Evolutionary conservation across 2,888 invertebrate genomes (phyloP).

Genomic region (Deroplatys truncata): DNA sequence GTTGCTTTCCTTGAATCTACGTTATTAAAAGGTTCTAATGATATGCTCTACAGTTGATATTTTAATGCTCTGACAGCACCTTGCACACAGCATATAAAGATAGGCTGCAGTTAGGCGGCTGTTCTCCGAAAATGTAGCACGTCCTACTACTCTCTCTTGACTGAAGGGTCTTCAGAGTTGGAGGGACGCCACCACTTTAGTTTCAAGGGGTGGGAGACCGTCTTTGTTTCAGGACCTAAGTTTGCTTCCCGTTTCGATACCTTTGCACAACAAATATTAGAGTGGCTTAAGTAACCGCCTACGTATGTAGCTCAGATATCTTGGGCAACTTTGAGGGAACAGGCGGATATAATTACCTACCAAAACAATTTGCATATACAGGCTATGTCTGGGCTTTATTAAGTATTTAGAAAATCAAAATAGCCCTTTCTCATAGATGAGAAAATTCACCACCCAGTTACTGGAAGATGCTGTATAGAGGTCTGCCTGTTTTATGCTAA

Average conservation of each 20-base stretch:
- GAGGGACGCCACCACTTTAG: not conserved
- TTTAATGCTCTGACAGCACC: no score
- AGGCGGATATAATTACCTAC: no score
- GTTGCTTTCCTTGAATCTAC: no score
- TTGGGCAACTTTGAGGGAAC: not conserved
- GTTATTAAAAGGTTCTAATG: no score
- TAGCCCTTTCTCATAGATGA: no score
- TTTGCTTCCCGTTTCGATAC: not conserved
- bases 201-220: not conserved
- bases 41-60: no score
- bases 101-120: not conserved
- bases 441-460: no score
- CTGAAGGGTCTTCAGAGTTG: not conserved
- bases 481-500: no score
- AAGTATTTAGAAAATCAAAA: no score
- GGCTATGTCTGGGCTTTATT: no score
- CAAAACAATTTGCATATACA: no score
- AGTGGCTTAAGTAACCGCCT: not conserved
- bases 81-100: not conserved
- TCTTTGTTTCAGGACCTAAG: not conserved
- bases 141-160: not conserved
- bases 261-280: not conserved
- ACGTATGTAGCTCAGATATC: not conserved
- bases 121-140: not conserved
- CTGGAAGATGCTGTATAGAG: no score